A percentile compares a stretch with the other conserved stretches of the same genome.
Evolutionary conservation across 2,888 invertebrate genomes (phyloP).

Genomic region (Cyrtodaria siliqua): DNA sequence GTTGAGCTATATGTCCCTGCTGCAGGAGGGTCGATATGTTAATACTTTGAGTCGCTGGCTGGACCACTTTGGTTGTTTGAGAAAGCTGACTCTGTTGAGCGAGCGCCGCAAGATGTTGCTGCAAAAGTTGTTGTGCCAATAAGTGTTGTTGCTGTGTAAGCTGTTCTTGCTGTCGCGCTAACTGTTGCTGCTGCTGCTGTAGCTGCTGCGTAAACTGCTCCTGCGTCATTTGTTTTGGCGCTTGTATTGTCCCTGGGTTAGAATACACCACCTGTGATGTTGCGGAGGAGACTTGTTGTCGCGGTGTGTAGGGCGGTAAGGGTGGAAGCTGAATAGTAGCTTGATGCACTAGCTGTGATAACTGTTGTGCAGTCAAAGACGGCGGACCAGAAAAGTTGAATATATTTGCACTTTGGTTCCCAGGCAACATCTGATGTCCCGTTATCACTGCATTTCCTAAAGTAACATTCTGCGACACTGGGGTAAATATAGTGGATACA

Average conservation of each 20-base stretch:
- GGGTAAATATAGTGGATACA: conserved; percentile 15
- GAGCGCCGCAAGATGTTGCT: conserved; percentile 40
- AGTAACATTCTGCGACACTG: conserved; percentile 21
- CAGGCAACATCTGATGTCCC: neutral
- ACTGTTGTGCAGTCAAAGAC: conserved; percentile 51
- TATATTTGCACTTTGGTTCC: conserved; percentile 21
- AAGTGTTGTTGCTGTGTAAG: conserved; percentile 45
- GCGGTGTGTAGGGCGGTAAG: conserved; percentile 45
- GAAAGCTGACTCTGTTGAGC: conserved; percentile 26
- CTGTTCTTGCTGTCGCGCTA: conserved; percentile 48
- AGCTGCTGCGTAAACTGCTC: conserved; percentile 26
- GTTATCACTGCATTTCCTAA: conserved; percentile 28
- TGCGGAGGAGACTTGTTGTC: neutral
- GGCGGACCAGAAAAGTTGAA: conserved; percentile 34
- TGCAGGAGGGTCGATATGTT: conserved; percentile 45
- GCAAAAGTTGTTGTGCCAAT: conserved; percentile 43
- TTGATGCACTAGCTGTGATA: conserved; percentile 49
- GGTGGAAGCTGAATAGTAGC: conserved; percentile 50
- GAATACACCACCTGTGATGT: conserved; percentile 5
- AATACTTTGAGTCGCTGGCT: conserved; percentile 26
- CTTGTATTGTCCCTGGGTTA: neutral
- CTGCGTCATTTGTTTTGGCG: conserved; percentile 8
- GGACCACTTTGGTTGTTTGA: conserved; percentile 4
- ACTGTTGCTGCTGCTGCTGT: conserved; percentile 35
- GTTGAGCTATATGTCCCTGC: conserved; percentile 38